These are phyloP conservation scores for Lochmaea capreae DNA, from an alignment of 2,888 invertebrate species.

Conservation along the genomic window DNA sequence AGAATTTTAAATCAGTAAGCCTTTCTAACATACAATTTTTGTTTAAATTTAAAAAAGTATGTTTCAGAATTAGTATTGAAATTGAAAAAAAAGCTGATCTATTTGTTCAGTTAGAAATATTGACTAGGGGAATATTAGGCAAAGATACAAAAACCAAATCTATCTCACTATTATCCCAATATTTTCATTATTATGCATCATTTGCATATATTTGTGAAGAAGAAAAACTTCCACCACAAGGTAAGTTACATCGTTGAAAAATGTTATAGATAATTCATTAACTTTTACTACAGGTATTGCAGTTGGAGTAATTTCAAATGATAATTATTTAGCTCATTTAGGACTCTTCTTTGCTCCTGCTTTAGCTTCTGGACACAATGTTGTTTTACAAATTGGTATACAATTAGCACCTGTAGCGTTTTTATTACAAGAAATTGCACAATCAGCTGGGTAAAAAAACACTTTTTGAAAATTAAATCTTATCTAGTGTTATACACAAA, in stretches of 20 bases:
- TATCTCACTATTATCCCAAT: conserved; percentile 65
- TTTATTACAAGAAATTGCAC: conserved; percentile 66
- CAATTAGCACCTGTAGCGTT: conserved; percentile 63
- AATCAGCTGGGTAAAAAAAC: conserved; percentile 64
- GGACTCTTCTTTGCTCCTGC: conserved; percentile 67
- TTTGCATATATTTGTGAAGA: conserved; percentile 64
- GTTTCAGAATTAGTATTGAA: conserved; percentile 65
- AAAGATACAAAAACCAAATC: conserved; percentile 62
- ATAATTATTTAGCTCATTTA: conserved; percentile 65
- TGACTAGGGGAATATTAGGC: conserved; percentile 55
- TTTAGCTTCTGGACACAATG: conserved; percentile 67
- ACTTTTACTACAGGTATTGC: conserved; percentile 61
- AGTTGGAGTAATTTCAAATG: conserved; percentile 63
- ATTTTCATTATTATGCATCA: conserved; percentile 68
- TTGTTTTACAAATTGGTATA: conserved; percentile 65
- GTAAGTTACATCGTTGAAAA: conserved; percentile 48
- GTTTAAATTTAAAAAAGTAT: not conserved
- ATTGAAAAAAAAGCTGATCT: conserved; percentile 66
- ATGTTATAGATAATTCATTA: not conserved
- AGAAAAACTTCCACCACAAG: conserved; percentile 63
- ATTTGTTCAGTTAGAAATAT: conserved; percentile 65
- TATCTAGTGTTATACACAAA: conserved; percentile 24
- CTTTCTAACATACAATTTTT: not conserved
- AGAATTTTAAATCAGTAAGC: conserved; percentile 56
- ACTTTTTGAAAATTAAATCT: not conserved